Evolutionary conservation across 1,140 invertebrate species (phyloP).

Genomic region (Ladona fulva): DNA sequence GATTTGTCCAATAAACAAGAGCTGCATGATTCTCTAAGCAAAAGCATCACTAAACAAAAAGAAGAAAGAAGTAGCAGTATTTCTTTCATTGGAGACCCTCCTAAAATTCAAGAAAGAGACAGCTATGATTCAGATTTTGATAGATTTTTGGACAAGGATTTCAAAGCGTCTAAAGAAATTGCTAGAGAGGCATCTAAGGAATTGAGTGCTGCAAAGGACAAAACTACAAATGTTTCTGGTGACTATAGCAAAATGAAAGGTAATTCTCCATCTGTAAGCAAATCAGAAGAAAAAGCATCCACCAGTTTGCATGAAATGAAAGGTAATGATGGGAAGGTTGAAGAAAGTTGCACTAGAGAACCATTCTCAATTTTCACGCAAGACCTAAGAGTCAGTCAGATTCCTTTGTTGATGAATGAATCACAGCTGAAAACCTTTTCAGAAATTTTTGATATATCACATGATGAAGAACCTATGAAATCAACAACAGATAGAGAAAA

Average conservation of each 20-base stretch:
- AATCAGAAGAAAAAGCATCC: neutral
- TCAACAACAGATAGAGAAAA: neutral
- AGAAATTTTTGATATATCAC: neutral
- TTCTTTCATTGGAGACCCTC: neutral
- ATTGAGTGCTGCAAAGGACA: neutral
- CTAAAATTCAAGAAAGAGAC: neutral
- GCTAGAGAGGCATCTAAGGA: neutral
- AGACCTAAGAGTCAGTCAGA: conserved; percentile 4
- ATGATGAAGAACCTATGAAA: neutral
- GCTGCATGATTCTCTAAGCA: neutral
- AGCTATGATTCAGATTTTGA: neutral
- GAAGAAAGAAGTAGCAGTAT: neutral
- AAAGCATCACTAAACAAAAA: neutral
- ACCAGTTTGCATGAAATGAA: neutral
- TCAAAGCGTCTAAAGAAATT: neutral
- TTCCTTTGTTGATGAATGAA: neutral
- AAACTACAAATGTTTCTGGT: neutral
- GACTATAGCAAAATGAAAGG: neutral
- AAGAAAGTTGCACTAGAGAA: neutral
- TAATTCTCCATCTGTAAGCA: neutral
- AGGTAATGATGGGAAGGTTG: neutral
- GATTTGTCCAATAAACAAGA: neutral
- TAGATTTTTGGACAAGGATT: neutral
- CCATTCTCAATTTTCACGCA: neutral
- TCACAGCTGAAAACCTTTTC: neutral